phyloP scores from a whole-genome alignment of 2,113 vertebrate species.

The Zingel zingel region DNA sequence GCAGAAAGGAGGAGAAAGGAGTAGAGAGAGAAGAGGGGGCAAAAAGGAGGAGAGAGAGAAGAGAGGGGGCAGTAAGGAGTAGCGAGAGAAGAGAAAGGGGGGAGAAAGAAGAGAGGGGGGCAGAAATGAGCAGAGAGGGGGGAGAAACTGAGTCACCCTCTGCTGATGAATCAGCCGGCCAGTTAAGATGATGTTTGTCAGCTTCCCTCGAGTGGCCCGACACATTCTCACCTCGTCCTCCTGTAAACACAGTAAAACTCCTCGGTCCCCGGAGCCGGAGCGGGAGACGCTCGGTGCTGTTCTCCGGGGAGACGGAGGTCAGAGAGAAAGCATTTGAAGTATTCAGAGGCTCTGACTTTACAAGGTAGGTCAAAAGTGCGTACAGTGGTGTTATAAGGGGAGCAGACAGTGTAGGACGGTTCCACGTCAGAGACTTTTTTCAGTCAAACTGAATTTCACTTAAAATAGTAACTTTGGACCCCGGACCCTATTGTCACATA shows the following conservation, averaged over 20 bases:
- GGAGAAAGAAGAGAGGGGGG: not conserved
- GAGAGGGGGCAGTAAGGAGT: not conserved
- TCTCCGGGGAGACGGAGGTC: slow-evolving; percentile 34
- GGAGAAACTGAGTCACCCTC: not conserved
- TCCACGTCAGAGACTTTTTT: too few species aligned
- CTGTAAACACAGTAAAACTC: slow-evolving; percentile 54
- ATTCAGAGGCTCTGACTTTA: slow-evolving; percentile 48
- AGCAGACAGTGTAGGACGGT: too few species aligned
- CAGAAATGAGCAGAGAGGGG: not conserved
- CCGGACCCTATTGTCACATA: too few species aligned
- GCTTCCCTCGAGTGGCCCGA: not conserved
- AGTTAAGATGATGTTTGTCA: slow-evolving; percentile 37
- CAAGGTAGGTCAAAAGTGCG: slow-evolving; percentile 35
- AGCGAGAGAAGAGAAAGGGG: not conserved
- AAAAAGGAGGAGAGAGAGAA: not conserved
- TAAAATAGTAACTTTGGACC: too few species aligned
- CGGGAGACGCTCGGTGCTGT: not conserved
- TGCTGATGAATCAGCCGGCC: slow-evolving; percentile 28
- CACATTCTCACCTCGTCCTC: slow-evolving; percentile 44
- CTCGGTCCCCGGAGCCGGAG: slow-evolving; percentile 48
- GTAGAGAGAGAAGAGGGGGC: too few species aligned
- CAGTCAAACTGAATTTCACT: too few species aligned
- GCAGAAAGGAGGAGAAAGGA: not conserved
- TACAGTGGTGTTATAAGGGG: too few species aligned
- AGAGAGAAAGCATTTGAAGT: slow-evolving; percentile 45